These are phyloP conservation scores for Subanguina moxae DNA, from an alignment of 1,140 invertebrate genomes.

Conservation along the genomic window DNA sequence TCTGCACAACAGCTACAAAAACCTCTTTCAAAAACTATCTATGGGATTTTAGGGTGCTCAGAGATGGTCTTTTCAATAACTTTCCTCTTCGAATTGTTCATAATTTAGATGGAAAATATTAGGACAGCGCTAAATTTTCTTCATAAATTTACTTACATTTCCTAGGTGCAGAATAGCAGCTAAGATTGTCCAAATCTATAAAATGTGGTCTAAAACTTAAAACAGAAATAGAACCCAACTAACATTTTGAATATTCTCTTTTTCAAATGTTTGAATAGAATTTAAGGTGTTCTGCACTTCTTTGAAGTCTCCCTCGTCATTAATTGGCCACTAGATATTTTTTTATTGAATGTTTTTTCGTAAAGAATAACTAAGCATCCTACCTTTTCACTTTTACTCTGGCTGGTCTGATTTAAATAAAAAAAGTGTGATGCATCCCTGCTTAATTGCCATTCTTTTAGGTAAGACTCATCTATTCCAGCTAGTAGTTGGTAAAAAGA, in stretches of 20 bases:
- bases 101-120: too few species aligned
- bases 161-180: slow-evolving; percentile 83
- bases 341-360: too few species aligned
- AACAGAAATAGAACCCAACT: slow-evolving; percentile 65
- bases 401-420: slow-evolving; percentile 69
- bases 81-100: too few species aligned
- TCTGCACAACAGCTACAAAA: too few species aligned
- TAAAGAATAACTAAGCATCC: slow-evolving; percentile 53
- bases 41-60: too few species aligned
- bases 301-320: slow-evolving; percentile 75
- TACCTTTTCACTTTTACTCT: slow-evolving; percentile 59
- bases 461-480: slow-evolving; percentile 71
- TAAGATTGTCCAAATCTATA: slow-evolving; percentile 82
- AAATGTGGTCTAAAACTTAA: slow-evolving; percentile 50
- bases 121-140: slow-evolving; percentile 66
- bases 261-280: slow-evolving; percentile 70
- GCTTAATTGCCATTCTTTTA: slow-evolving; percentile 75
- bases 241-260: slow-evolving; percentile 62
- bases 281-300: slow-evolving; percentile 75
- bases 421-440: slow-evolving; percentile 68
- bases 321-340: slow-evolving; percentile 63
- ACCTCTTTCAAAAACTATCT: slow-evolving; percentile 65
- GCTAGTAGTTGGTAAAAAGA: slow-evolving; percentile 99
- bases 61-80: too few species aligned
- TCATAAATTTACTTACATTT: slow-evolving; percentile 63